These are phyloP conservation scores for Chlorocebus sabaeus DNA, from an alignment of 2,113 vertebrate species.

Conservation along the genomic window DNA sequence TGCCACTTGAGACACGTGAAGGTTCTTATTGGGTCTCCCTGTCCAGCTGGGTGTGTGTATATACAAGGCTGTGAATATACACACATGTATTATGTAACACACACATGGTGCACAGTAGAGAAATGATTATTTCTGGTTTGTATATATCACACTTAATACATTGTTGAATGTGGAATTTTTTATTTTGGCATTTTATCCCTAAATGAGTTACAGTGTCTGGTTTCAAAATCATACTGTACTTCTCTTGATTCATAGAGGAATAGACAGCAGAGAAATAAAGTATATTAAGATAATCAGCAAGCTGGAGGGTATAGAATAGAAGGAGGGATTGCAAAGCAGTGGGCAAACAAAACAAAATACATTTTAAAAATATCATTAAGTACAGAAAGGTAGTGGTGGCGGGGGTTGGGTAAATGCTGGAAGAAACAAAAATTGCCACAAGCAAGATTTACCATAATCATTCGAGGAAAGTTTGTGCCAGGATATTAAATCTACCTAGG, in stretches of 20 bases:
- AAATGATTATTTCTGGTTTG: not conserved
- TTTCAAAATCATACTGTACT: constrained; percentile 58
- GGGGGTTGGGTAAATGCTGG: constrained; percentile 57
- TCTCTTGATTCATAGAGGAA: constrained; percentile 48
- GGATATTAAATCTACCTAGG: constrained; percentile 73
- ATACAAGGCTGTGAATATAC: not conserved
- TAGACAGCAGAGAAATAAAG: constrained; percentile 50
- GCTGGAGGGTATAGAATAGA: constrained; percentile 58
- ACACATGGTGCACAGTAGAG: not conserved
- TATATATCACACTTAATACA: not conserved
- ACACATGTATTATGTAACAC: not conserved
- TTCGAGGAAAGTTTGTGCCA: constrained; percentile 71
- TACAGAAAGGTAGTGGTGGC: not conserved
- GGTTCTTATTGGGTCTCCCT: not conserved
- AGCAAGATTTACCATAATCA: constrained; percentile 78
- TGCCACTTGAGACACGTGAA: not conserved
- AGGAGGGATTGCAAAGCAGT: constrained; percentile 61
- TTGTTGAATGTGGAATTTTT: not conserved
- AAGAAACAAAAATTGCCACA: constrained; percentile 75
- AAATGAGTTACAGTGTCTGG: constrained; percentile 37
- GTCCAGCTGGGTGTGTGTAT: not conserved
- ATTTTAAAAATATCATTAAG: not conserved
- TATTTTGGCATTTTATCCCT: constrained; percentile 35
- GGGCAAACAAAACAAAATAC: not conserved
- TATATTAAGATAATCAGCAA: constrained; percentile 54